Evolutionary conservation across 2,797 vertebrate genomes (phyloP), one percentile per base, ranked within the genome.

Genomic region (Chelmon rostratus): DNA sequence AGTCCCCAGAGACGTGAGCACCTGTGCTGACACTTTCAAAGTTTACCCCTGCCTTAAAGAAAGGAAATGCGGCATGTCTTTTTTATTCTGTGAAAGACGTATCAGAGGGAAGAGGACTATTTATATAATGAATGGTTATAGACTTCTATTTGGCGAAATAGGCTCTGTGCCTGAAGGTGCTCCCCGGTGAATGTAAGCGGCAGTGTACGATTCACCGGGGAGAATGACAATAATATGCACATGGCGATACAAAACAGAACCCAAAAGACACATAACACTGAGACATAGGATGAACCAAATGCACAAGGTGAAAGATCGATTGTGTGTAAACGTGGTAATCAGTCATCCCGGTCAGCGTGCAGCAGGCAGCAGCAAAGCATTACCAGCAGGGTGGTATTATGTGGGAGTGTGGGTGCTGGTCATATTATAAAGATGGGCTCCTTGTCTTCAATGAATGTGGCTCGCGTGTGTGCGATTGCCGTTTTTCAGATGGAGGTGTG

Each of bases 211-310:
- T 79, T 76, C 67, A n/a, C 15, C 10, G n/a, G 28, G 42, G 56
- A 73, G 59, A 0, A n/a, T n/a, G n/a, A 5, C 16, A 66, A 54
- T 59, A 82, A 62, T 65, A 64, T 49, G 25, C 42, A 63, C 38
- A 37, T 37, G 23, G n/a, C 46, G 33, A 19, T 19, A 11, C 37
- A 50, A 53, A 53, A 47, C 57, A 68, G 53, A 72, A 28, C 76
- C 78, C 78, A 63, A 54, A 71, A 76, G 78, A 85, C 80, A 40
- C 73, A 79, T 66, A 71, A 72, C 8, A 19, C 23, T 69, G 69
- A 81, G 28, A 73, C 76, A 72, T 68, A 58, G 63, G 59, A 67
- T 19, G 53, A 61, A 73, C 47, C 84, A 72, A 86, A 67, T 53
- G 71, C 58, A 71, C 38, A 56, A 31, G n/a, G 54, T 23, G 18